Percentiles rank a stretch among this genome's conserved stretches.
phyloP scores from a whole-genome alignment of 2,888 invertebrate species.

The Pecten maximus region DNA sequence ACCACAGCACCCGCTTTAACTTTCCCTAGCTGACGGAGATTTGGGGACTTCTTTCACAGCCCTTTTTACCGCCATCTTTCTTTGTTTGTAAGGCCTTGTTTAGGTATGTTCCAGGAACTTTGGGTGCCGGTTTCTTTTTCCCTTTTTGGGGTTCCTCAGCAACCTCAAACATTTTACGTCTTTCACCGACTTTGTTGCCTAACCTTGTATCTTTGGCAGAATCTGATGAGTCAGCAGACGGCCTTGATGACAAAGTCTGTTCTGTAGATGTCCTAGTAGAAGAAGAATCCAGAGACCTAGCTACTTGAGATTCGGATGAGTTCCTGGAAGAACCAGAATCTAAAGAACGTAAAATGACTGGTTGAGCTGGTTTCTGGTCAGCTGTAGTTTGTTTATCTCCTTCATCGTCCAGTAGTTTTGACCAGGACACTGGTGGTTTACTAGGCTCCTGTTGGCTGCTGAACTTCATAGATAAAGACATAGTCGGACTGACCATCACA shows the following conservation, averaged over 20 bases:
- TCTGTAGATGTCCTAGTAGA: background rate
- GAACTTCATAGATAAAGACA: constrained; percentile 63
- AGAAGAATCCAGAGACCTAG: background rate
- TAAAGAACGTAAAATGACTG: constrained; percentile 13
- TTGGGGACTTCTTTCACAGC: background rate
- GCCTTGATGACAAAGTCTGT: background rate
- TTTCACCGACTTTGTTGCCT: constrained; percentile 3
- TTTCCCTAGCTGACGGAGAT: background rate
- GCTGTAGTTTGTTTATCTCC: constrained; percentile 18
- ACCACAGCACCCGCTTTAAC: background rate
- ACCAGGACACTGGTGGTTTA: constrained; percentile 52
- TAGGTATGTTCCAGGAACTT: background rate
- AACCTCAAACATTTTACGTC: constrained; percentile 2
- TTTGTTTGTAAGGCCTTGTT: background rate
- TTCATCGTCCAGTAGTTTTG: constrained; percentile 36
- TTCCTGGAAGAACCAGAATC: constrained; percentile 1
- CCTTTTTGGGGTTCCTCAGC: background rate
- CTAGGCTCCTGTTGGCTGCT: constrained; percentile 46
- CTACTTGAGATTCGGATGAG: background rate
- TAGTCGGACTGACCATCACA: constrained; percentile 62
- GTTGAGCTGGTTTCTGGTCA: constrained; percentile 47
- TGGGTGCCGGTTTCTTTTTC: constrained; percentile 31
- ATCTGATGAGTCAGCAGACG: constrained; percentile 43
- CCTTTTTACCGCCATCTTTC: background rate
- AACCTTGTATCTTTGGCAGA: constrained; percentile 52